These are phyloP conservation scores for Phanerotoma sp. DNA, from an alignment of 2,888 invertebrate species.

Conservation along the genomic window DNA sequence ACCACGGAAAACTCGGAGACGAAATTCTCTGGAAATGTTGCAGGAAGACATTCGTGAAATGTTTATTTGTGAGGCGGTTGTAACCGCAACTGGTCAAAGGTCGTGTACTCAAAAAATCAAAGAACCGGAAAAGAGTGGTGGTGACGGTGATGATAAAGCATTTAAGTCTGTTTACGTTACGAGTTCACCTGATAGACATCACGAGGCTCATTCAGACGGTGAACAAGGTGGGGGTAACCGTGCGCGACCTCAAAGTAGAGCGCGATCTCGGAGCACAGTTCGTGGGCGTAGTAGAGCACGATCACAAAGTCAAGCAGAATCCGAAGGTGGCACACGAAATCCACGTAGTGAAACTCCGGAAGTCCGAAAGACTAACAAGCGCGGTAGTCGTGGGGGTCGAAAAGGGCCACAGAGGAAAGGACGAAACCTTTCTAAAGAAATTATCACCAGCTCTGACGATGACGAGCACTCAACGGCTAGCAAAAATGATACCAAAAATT, in stretches of 20 bases:
- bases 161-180: constrained; percentile 9
- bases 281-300: not conserved
- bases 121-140: constrained; percentile 50
- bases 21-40: constrained; percentile 64
- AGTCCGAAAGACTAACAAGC: no score
- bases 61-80: constrained; percentile 67
- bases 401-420: no score
- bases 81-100: constrained; percentile 66
- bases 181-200: constrained; percentile 25
- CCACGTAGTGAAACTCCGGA: constrained; percentile 22
- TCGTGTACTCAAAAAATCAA: constrained; percentile 67
- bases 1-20: constrained; percentile 34
- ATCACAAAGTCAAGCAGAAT: constrained; percentile 16
- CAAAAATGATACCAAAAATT: constrained; percentile 5
- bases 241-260: constrained; percentile 14
- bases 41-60: constrained; percentile 72
- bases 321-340: constrained; percentile 17
- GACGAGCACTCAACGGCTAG: constrained; percentile 30
- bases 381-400: no score
- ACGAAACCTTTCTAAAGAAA: constrained; percentile 35
- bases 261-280: constrained; percentile 13
- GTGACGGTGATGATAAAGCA: constrained; percentile 22
- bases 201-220: constrained; percentile 25
- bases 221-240: no score
- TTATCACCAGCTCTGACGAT: constrained; percentile 38